Conservation (phyloP, 1,140 invertebrate genomes). For the Babylonia areolata region DNA sequence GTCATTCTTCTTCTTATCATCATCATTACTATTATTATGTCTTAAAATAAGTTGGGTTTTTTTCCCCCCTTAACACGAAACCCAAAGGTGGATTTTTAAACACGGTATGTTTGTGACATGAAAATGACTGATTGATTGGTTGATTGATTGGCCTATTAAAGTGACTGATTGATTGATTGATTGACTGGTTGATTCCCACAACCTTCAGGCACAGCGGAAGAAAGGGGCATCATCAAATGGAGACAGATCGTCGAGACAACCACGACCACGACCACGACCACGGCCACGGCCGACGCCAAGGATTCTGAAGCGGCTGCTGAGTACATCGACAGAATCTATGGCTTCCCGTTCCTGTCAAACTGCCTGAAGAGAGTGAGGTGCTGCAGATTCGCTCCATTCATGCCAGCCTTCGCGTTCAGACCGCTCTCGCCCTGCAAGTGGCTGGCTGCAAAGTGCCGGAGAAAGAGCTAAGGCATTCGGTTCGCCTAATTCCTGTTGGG, state of each 20-base stretch:
- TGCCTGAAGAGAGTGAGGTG: conserved; percentile 48
- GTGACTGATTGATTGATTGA: too few species aligned
- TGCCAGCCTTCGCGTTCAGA: conserved; percentile 57
- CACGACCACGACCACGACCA: neutral
- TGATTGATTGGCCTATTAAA: too few species aligned
- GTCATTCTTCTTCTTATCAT: too few species aligned
- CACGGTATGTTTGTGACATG: too few species aligned
- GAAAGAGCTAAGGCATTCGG: too few species aligned
- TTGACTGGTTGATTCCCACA: too few species aligned
- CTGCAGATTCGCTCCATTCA: conserved; percentile 60
- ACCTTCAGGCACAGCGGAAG: conserved; percentile 53
- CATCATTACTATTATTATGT: too few species aligned
- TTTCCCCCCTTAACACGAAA: too few species aligned
- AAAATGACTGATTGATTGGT: too few species aligned
- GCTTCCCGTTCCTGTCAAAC: conserved; percentile 57
- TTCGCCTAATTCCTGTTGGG: too few species aligned
- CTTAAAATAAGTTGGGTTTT: too few species aligned
- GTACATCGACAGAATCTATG: conserved; percentile 44
- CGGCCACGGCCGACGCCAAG: neutral
- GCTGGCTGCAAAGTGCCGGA: neutral
- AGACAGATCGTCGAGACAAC: conserved; percentile 41
- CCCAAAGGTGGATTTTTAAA: too few species aligned
- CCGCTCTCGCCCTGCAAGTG: conserved; percentile 32
- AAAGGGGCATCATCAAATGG: conserved; percentile 66
- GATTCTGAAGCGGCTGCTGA: neutral